Evolutionary conservation across 2,113 vertebrate genomes (phyloP), one percentile per base, ranked within the genome.

Genomic region (Globicephala melas): DNA sequence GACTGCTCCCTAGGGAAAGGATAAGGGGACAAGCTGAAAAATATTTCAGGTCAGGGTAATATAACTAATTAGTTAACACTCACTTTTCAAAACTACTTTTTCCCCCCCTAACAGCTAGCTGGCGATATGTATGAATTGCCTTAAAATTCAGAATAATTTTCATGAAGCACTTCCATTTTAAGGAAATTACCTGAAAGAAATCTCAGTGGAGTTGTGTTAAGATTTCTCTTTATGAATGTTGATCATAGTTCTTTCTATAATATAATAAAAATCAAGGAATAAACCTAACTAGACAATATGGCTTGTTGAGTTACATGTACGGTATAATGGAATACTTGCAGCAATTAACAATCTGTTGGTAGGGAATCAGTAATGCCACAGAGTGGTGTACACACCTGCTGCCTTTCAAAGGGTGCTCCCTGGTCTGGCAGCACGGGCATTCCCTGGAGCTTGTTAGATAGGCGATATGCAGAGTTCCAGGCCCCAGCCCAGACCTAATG

Each of bases 61-160:
- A 18, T 23, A 76, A 70, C 38, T 89, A 36, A 84, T 77, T 91
- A 87, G 76, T 67, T 58, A 68, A 44, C n/a, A 68, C 18, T 13
- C 6, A 82, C 36, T 47, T 90, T 96, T 93, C 41, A 82, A 86
- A 97, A 36, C 25, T 47, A 10, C 20, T 28, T 11, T 74, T 71
- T 5, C 7, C 28, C 68, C 31, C 17, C 6, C 25, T 33, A 63
- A 73, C 4, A 70, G 28, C 9, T 65, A 63, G 47, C 53, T 80
- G 28, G 50, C 50, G 28, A 41, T 76, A 47, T 38, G 13, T 82
- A 71, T 50, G 38, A 65, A 89, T 77, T 71, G 15, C 10, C 67
- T 71, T 80, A 68, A 84, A 97, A 91, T 97, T 80, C 10, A 14
- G 33, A 94, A 25, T 87, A 58, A 94, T 91, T 87, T 71, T 79